These are phyloP conservation scores for Lepidocolaptes lacrymiger DNA, from an alignment of 2,797 vertebrate genomes.

Conservation along the genomic window DNA sequence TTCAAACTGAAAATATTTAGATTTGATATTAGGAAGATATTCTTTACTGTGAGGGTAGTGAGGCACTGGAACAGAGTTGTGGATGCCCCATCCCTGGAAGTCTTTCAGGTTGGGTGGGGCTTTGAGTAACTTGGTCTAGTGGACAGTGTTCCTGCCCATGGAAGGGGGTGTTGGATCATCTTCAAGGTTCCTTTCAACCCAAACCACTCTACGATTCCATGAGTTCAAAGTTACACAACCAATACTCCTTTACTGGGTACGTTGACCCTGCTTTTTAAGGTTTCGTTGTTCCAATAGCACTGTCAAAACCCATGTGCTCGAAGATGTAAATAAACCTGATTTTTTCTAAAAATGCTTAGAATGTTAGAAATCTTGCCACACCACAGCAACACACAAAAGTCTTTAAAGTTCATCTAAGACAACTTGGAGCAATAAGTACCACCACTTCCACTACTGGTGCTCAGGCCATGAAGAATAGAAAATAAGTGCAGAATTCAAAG, in stretches of 20 bases:
- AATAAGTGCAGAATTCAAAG: conserved; percentile 26
- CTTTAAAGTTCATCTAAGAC: conserved; percentile 44
- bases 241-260: not conserved
- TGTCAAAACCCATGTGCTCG: not conserved
- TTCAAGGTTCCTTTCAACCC: not conserved
- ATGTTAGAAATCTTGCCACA: not conserved
- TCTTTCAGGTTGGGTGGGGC: not conserved
- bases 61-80: not conserved
- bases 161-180: not conserved
- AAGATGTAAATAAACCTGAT: not conserved
- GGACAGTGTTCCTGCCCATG: too few relatives aligned
- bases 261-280: not conserved
- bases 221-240: not conserved
- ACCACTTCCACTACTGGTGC: not conserved
- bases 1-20: not conserved
- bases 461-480: conserved; percentile 27
- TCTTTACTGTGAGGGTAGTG: not conserved
- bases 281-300: not conserved
- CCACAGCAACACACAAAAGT: not conserved
- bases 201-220: not conserved
- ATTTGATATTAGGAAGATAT: not conserved
- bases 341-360: not conserved
- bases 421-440: not conserved
- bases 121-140: not conserved
- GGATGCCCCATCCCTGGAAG: not conserved